Evolutionary conservation across 2,797 vertebrate genomes (phyloP).

Genomic region (Microhierax caerulescens): DNA sequence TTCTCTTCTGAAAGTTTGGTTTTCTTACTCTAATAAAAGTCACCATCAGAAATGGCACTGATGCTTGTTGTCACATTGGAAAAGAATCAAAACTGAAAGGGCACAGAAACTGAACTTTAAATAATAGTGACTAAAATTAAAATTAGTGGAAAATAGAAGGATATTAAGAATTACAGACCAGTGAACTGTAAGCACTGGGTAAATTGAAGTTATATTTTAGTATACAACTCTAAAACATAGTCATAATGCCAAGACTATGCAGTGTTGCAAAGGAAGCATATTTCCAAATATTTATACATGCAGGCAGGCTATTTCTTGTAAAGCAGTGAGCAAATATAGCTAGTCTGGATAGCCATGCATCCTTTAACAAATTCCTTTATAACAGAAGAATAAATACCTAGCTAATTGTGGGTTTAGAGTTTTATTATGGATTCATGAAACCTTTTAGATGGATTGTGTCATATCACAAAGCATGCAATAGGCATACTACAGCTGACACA

Average conservation of each 20-base stretch:
- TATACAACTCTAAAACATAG: not conserved
- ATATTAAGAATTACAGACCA: slow-evolving; percentile 49
- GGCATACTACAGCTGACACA: not conserved
- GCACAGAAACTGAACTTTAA: slow-evolving; percentile 21
- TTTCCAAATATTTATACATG: not conserved
- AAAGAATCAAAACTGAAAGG: not conserved
- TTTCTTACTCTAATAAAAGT: not conserved
- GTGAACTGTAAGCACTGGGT: slow-evolving; percentile 22
- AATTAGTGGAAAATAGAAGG: not conserved
- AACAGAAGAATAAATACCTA: not conserved
- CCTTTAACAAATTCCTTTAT: not conserved
- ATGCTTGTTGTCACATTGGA: not conserved
- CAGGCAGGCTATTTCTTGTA: not conserved
- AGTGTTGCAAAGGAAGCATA: not conserved
- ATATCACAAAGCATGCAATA: not conserved
- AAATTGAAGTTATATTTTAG: slow-evolving; percentile 42
- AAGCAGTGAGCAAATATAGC: not conserved
- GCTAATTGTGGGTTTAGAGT: not conserved
- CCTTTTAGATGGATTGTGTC: not conserved
- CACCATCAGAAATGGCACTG: not conserved
- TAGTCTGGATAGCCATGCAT: not conserved
- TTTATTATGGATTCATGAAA: not conserved
- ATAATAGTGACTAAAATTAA: not conserved
- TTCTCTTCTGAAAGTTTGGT: not conserved
- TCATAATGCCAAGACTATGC: not conserved